These are phyloP conservation scores for Trachemys scripta DNA, from an alignment of 2,113 vertebrate genomes.

Conservation along the genomic window DNA sequence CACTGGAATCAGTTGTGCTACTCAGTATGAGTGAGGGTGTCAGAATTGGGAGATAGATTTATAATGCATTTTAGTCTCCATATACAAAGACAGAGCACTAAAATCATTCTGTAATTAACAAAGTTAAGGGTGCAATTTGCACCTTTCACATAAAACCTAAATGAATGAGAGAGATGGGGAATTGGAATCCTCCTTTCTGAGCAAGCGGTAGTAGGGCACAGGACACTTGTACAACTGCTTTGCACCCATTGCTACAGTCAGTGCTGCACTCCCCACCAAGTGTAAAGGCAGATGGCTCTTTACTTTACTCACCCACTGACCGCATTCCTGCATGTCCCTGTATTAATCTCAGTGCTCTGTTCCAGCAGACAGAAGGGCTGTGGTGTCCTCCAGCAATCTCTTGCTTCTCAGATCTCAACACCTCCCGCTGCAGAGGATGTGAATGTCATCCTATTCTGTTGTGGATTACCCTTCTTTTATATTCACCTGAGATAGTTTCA, in stretches of 20 bases:
- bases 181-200: background rate
- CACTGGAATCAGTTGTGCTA: background rate
- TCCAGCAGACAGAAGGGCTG: background rate
- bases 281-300: background rate
- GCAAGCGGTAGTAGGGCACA: background rate
- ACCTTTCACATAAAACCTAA: background rate
- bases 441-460: background rate
- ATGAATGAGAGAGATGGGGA: background rate
- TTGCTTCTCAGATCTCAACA: too few species aligned
- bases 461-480: background rate
- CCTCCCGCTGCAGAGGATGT: background rate
- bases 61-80: background rate
- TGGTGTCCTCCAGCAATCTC: background rate
- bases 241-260: background rate
- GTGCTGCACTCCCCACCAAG: background rate
- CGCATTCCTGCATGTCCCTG: background rate
- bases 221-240: background rate
- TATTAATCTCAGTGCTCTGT: background rate
- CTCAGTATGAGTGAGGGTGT: background rate
- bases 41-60: background rate
- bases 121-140: background rate
- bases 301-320: background rate
- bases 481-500: conserved; percentile 4
- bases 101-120: background rate
- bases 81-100: conserved; percentile 23